Evolutionary conservation across 2,888 invertebrate genomes (phyloP), one percentile per base, ranked within the genome.

Genomic region (Proisotoma minuta): DNA sequence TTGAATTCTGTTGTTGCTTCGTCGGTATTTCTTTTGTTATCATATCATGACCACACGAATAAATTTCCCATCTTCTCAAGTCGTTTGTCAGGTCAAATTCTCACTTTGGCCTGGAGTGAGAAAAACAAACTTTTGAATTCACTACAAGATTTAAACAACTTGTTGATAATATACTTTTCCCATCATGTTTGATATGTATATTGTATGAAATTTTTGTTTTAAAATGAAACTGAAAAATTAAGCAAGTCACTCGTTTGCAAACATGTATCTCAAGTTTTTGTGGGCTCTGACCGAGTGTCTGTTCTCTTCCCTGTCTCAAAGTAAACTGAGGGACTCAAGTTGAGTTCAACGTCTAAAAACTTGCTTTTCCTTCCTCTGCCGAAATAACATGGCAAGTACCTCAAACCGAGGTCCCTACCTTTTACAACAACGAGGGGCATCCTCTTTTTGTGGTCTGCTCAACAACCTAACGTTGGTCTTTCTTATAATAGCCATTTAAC

Each of bases 271-370:
- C n/a, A n/a, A n/a, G n/a, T n/a, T n/a, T n/a, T n/a, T n/a, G n/a
- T n/a, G 3, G 3, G 18, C 18, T 15, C 8, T 51, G n/a, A 23
- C 18, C 39, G 34, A 18, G 28, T 22, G n/a, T 34, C 18, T 34
- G 3, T 22, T 4, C 54, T 39, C 39, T 34, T n/a, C 18, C 8
- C 22, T 3, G 28, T 22, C 40, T 54, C 54, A 39, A 39, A 54
- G 54, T 54, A 54, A 34, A 54, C 54, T 54, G 54, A 54, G 22
- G 22, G 29, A 3, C 23, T 10, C 18, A 10, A 22, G 39, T 54
- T 4, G 54, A 39, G 54, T 28, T 39, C 54, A 54, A 54, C 54
- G 54, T 39, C 54, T 54, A 54, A 54, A 54, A 54, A 54, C 54
- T 54, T 54, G 54, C 54, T 54, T 54, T 54, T 39, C 54, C 39